phyloP scores from a whole-genome alignment of 2,797 vertebrate genomes.

The Argya squamiceps region DNA sequence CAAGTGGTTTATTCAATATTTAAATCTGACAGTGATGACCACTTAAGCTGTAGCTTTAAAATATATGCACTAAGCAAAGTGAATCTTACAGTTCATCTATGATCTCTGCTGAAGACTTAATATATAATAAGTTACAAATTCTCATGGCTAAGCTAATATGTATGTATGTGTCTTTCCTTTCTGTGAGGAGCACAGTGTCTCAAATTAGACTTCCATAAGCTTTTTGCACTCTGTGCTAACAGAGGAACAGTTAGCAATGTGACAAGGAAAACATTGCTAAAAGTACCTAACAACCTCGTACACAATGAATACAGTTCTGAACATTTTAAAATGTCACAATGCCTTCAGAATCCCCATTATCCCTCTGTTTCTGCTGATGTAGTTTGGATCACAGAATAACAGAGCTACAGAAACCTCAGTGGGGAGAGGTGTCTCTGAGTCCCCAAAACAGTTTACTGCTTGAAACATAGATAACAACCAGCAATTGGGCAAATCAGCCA shows the following conservation, averaged over 20 bases:
- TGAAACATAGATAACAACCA: background rate
- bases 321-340: background rate
- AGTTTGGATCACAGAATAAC: background rate
- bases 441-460: background rate
- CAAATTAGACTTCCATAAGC: background rate
- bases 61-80: background rate
- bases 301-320: background rate
- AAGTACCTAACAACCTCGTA: background rate
- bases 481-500: background rate
- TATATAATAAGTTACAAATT: background rate
- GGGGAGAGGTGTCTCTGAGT: background rate
- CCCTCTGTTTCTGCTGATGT: background rate
- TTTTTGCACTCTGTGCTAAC: background rate
- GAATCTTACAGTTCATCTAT: background rate
- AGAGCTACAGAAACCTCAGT: background rate
- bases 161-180: background rate
- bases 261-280: background rate
- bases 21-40: background rate
- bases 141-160: background rate
- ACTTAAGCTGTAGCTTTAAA: background rate
- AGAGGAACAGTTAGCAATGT: background rate
- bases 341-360: background rate
- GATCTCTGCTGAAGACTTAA: background rate
- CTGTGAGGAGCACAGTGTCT: background rate
- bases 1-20: background rate